Evolutionary conservation across 2,888 invertebrate genomes (phyloP), one percentile per base, ranked within the genome.

Genomic region (Amorpha juglandis): DNA sequence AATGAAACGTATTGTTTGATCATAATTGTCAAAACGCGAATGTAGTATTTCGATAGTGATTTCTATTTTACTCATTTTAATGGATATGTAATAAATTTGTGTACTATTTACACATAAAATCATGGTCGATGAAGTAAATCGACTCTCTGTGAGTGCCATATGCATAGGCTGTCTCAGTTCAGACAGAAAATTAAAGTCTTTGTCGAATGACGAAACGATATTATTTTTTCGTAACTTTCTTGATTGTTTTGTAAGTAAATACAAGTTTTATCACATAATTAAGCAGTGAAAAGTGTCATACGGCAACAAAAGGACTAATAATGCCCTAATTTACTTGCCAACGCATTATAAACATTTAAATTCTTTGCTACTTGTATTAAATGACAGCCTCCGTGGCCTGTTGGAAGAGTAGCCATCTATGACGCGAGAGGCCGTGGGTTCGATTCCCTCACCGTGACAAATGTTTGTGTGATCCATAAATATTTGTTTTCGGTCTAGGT

Each of bases 91-190:
- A 4, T 27, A 27, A n/a, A 27, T 27, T 27, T 27, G 27, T 27
- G 27, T 1, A 27, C 4, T 27, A 4, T 27, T 27, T 6, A 38
- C 16, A 12, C 19, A 38, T 27, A 33, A 58, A 42, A 58, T 42
- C 12, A 58, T 58, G 58, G 12, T 19, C 42, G 58, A 12, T 0
- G 42, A 58, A 19, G 19, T 58, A 4, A 58, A 58, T 19, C 58
- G 42, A 19, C 19, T 58, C 42, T 48, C 55, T 45, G 14, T 55
- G n/a, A 27, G 42, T 16, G 33, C 62, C 1, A 27, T 68, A 6
- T 73, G 73, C 53, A 64, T 68, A n/a, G 72, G 70, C 0, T 74
- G 73, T 52, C 65, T 74, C 35, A 58, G 58, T 42, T 19, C 19
- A 12, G 58, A 58, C 58, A 58, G 58, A 42, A 58, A 35, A 19